These are phyloP conservation scores for Rhinophrynus dorsalis DNA, from an alignment of 2,797 vertebrate genomes.

Conservation along the genomic window DNA sequence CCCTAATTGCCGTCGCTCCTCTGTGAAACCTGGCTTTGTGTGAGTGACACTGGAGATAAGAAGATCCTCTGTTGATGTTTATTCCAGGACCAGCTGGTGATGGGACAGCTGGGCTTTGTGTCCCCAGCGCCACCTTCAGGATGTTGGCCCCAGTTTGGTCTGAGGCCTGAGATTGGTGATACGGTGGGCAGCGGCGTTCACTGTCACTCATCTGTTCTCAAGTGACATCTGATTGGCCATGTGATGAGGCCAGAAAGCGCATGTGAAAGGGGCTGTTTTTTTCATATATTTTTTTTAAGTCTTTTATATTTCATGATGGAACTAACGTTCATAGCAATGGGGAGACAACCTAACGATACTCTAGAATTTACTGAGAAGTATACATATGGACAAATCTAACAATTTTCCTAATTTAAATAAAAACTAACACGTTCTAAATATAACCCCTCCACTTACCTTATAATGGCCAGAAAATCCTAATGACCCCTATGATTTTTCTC, in stretches of 20 bases:
- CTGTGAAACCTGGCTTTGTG: conserved; percentile 95
- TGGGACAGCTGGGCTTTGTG: not conserved
- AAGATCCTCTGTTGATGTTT: not conserved
- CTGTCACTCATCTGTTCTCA: not conserved
- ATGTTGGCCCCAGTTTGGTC: not conserved
- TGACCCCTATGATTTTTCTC: no score
- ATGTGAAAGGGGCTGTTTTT: not conserved
- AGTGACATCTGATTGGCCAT: not conserved
- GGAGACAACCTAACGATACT: no score
- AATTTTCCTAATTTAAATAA: no score
- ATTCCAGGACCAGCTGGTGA: conserved; percentile 9
- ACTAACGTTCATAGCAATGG: not conserved
- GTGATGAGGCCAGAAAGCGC: not conserved
- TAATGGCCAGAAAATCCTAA: no score
- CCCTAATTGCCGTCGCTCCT: conserved; percentile 89
- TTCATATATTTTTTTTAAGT: conserved; percentile 15
- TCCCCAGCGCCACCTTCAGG: not conserved
- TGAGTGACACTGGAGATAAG: conserved; percentile 62
- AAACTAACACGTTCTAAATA: no score
- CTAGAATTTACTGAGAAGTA: no score
- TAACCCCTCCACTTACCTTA: no score
- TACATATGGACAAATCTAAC: no score
- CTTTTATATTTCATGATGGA: conserved; percentile 18
- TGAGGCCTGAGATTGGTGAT: not conserved
- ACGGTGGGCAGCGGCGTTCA: not conserved